phyloP scores from a whole-genome alignment of 1,140 invertebrate genomes.

The Leptoteleia sp. region DNA sequence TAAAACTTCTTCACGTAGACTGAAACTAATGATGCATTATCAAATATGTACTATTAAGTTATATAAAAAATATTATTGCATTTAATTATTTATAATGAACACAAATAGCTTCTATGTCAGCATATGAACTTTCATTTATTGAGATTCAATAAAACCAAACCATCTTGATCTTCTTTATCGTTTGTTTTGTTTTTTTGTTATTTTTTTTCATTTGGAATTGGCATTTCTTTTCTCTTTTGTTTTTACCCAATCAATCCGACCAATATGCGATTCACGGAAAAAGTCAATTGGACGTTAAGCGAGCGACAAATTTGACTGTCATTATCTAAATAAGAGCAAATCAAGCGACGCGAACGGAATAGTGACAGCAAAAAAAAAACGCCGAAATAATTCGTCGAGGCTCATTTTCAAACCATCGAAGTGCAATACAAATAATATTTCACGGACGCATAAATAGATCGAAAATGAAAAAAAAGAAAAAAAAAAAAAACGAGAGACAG shows the following conservation, averaged over 20 bases:
- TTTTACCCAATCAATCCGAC: slow-evolving; percentile 45
- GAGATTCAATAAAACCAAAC: no score
- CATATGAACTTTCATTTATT: no score
- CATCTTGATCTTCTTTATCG: no score
- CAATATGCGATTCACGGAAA: slow-evolving; percentile 45
- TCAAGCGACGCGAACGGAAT: slow-evolving; percentile 23
- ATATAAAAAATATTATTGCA: no score
- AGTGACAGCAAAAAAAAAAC: slow-evolving; percentile 22
- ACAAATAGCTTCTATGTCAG: no score
- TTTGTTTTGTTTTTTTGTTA: slow-evolving; percentile 4
- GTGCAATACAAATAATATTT: slow-evolving; percentile 23
- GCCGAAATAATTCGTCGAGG: slow-evolving; percentile 19
- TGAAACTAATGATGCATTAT: no score
- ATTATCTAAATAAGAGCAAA: slow-evolving; percentile 55
- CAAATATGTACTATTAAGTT: no score
- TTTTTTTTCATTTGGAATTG: no score
- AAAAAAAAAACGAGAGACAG: background rate
- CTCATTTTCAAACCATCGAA: slow-evolving; percentile 6
- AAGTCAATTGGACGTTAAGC: slow-evolving; percentile 49
- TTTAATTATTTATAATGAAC: no score
- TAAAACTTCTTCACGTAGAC: no score
- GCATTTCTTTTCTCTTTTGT: background rate
- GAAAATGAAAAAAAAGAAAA: no score
- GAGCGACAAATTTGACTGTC: slow-evolving; percentile 46
- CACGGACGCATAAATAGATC: no score